Evolutionary conservation across 2,797 vertebrate species (phyloP), one percentile per base, ranked within the genome.

Genomic region (Chelidonichthys spinosus): DNA sequence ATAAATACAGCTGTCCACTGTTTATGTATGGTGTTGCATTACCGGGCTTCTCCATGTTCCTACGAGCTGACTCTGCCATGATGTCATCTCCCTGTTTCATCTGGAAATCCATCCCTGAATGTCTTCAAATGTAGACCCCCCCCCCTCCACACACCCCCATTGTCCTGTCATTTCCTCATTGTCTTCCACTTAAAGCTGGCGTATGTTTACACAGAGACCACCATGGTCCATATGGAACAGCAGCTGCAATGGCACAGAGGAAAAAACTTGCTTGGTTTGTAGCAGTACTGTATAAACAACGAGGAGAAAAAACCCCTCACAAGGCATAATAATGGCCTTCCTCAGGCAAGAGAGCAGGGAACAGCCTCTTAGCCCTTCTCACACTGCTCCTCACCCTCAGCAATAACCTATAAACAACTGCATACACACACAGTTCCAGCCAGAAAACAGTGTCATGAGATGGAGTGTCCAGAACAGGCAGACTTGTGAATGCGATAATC

Each of bases 1-100:
- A 91, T 93, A 94, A 94, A 95, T 94, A 94, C 93, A 94, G 92
- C 93, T 94, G 94, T 91, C 86, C 74, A 64, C 50, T 94, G 92
- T 95, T 94, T 94, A 93, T 92, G 91, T 90, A 80, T 79, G 90
- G 93, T 89, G 91, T 92, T 93, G 87, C 89, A 70, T 94, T 93
- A 93, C 91, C 70, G 81, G 85, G 81, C 85, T 33, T 49, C 86
- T 86, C 87, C 81, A 39, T 89, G 86, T 89, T 91, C 92, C 88
- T 87, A 73, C 85, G 59, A 89, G 91, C 91, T 86, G 89, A 90
- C 87, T 94, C 91, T 91, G 85, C 92, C 88, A 94, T 94, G 93
- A 95, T 95, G 93, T 94, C 90, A 94, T 91, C 85, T 73, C 72
- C 68, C 40, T 83, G 76, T 93, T 91, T 93, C 89, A 91, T 89